A percentile compares a stretch with the other conserved stretches of the same genome.
phyloP scores from a whole-genome alignment of 1,140 invertebrate genomes.

The Fopius arisanus region DNA sequence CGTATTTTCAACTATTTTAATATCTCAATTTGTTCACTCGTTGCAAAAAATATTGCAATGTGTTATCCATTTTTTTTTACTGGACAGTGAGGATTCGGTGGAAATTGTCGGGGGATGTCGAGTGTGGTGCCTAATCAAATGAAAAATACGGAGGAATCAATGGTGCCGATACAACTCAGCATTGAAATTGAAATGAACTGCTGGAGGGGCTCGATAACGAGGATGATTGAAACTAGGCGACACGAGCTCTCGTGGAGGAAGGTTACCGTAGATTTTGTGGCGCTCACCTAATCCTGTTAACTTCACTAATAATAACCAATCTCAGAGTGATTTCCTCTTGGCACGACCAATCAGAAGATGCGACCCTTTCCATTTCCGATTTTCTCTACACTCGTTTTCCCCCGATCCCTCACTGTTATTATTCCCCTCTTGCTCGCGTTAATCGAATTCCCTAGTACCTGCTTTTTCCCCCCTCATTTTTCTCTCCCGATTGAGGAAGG shows the following conservation, averaged over 20 bases:
- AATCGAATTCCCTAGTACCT: no score
- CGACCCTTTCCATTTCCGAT: constrained; percentile 43
- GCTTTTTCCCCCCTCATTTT: neutral
- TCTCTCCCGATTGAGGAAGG: no score
- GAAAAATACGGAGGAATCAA: neutral
- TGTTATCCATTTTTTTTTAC: no score
- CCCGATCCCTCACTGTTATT: neutral
- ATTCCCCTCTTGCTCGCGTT: neutral
- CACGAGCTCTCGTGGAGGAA: constrained; percentile 37
- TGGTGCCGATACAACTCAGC: neutral
- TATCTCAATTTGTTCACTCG: constrained; percentile 1
- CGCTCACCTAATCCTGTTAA: constrained; percentile 51
- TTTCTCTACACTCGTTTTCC: constrained; percentile 9
- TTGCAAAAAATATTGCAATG: no score
- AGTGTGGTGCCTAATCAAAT: no score
- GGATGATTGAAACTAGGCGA: constrained; percentile 43
- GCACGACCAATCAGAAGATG: constrained; percentile 60
- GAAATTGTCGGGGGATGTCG: neutral
- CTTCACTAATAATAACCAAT: constrained; percentile 64
- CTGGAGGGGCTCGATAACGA: constrained; percentile 29
- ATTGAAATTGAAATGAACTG: constrained; percentile 17
- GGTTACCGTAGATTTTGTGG: constrained; percentile 27
- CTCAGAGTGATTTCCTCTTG: constrained; percentile 61
- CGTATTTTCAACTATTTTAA: constrained; percentile 9
- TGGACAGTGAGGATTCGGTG: no score